Evolutionary conservation across 2,888 invertebrate species (phyloP), one percentile per base, ranked within the genome.

Genomic region (Pterostichus madidus): DNA sequence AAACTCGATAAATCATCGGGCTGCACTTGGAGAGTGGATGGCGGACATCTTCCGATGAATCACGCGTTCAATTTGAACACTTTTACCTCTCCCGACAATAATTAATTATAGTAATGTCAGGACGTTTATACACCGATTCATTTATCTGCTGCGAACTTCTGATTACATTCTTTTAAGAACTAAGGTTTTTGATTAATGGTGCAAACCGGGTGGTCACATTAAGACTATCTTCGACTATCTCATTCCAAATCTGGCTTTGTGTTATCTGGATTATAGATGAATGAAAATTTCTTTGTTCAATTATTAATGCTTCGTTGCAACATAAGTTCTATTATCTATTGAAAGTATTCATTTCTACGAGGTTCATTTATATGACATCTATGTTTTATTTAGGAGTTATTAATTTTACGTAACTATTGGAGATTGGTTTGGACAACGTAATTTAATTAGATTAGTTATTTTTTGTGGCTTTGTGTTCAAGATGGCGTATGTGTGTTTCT

Each of bases 71-170:
- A 71, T 81, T 64, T 52, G 82, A 82, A 64, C 77, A 77, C 83
- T 77, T 77, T 83, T 83, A 76, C 83, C 77, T 83, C 44, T 31
- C 56, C 76, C 35, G 73, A 75, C 73, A 31, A 77, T 83, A 83
- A 83, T 83, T 83, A 83, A 83, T 83, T 83, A 83, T 35, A 32
- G 68, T 39, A 76, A 83, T 83, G 77, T 83, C 83, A 83, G 64
- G 64, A 76, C 77, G 83, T 64, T 83, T 83, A 83, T 83, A 77
- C 53, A 83, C 56, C 83, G 83, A 83, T 83, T 83, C 83, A 83
- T 83, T 83, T 83, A 83, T 83, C 83, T 75, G 68, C 71, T 56
- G 68, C 44, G 77, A 77, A 59, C 46, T 61, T 68, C 83, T 83
- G 83, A 83, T 83, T 83, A 83, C 83, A 76, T 83, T 83, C 83